Conservation (phyloP, 2,797 vertebrate species). For the Periparus ater region DNA sequence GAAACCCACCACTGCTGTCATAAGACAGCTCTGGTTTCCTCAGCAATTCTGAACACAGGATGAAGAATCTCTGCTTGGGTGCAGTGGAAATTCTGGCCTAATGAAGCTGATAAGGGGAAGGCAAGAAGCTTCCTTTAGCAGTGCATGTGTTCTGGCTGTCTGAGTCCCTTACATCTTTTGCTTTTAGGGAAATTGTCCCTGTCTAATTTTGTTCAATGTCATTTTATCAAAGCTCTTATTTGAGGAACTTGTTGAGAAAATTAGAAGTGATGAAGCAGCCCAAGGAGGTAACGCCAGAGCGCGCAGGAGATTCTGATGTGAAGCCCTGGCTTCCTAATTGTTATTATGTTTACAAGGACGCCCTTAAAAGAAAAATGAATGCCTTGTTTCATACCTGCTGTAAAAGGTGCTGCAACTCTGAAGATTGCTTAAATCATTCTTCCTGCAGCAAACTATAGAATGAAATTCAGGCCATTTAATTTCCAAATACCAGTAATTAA, state of each 20-base stretch:
- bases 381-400: conserved; percentile 72
- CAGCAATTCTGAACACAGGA: neutral
- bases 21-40: neutral
- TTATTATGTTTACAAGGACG: conserved; percentile 82
- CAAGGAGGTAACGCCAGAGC: conserved; percentile 67
- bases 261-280: conserved; percentile 72
- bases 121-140: neutral
- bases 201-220: conserved; percentile 36
- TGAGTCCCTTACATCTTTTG: neutral
- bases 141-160: neutral
- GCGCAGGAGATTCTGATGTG: conserved; percentile 69
- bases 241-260: conserved; percentile 69
- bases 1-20: neutral
- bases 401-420: conserved; percentile 71
- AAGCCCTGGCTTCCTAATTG: conserved; percentile 80
- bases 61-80: neutral
- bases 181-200: neutral
- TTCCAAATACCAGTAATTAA: conserved; percentile 83
- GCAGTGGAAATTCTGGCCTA: neutral
- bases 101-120: neutral
- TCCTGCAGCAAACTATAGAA: conserved; percentile 72
- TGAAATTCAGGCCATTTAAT: conserved; percentile 78
- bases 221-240: conserved; percentile 53
- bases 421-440: conserved; percentile 77
- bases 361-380: conserved; percentile 77